Evolutionary conservation across 2,888 invertebrate genomes (phyloP), one percentile per base, ranked within the genome.

Genomic region (Scaptomyza flava): DNA sequence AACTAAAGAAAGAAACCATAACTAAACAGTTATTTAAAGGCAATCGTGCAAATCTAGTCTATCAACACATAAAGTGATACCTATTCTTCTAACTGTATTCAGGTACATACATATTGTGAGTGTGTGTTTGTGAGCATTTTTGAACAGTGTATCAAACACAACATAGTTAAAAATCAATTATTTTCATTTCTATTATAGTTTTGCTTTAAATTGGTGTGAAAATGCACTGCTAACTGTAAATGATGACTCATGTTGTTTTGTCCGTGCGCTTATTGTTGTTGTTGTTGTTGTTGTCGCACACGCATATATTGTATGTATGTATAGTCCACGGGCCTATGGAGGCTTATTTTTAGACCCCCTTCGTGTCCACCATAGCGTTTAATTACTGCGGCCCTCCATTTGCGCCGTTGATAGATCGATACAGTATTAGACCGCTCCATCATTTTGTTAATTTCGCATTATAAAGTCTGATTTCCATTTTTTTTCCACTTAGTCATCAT

Each of bases 261-360:
- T 31, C 34, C 33, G 14, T 51, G 58, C 9, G 43, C 20, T 46
- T 51, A 27, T 12, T 56, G 57, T 7, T 62, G 47, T 8, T 58
- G 30, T 11, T 52, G 34, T 3, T 42, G 4, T 12, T 59, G 14
- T 8, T 57, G 33, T 27, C 63, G 59, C 54, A 53, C 72, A 75
- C 61, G 63, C 72, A 62, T 53, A 36, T 36, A 47, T n/a, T 9
- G 6, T n/a, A 6, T n/a, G 14, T 14, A 11, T 3, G n/a, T 43
- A 12, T 23, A 23, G 48, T 62, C 56, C 20, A 59, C 42, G 71
- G 62, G 72, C 54, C 68, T 45, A 56, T 58, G 64, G 72, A 68
- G 69, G 60, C 68, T 64, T 84, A 81, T 81, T 86, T 81, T 72
- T 87, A 81, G 85, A 70, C 48, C 36, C 38, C 36, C 64, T 4